phyloP scores from a whole-genome alignment of 2,113 vertebrate genomes.

The Cardinalis cardinalis region DNA sequence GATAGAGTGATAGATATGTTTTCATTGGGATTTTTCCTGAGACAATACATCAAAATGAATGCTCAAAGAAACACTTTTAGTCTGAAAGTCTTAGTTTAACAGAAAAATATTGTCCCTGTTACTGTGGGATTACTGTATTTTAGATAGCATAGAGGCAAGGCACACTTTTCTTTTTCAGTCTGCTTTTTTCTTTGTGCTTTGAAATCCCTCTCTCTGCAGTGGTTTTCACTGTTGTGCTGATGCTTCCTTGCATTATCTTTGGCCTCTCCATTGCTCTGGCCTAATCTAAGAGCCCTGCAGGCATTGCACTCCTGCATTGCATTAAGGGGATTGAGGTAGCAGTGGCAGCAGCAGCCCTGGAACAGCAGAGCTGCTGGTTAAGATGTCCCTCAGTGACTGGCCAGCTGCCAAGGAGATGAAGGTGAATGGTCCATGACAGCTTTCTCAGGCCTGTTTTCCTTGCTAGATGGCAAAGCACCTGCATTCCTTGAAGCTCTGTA shows the following conservation, averaged over 20 bases:
- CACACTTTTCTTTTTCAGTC: background rate
- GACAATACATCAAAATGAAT: background rate
- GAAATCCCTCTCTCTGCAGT: background rate
- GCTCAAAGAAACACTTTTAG: background rate
- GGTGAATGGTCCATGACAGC: background rate
- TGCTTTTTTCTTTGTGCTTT: background rate
- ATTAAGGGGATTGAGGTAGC: background rate
- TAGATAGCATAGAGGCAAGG: background rate
- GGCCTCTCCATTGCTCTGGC: background rate
- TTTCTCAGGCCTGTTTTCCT: background rate
- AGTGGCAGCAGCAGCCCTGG: background rate
- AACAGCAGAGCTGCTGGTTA: background rate
- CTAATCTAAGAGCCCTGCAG: background rate
- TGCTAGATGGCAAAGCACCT: background rate
- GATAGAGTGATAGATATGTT: background rate
- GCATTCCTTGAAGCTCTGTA: background rate
- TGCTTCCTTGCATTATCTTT: background rate
- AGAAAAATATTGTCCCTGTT: background rate
- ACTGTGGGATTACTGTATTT: background rate
- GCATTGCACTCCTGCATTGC: background rate
- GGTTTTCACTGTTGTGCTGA: background rate
- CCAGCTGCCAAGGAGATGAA: background rate
- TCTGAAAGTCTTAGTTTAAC: background rate
- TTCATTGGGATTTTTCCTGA: background rate
- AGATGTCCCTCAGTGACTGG: background rate